A percentile compares a stretch with the other conserved stretches of the same genome.
Conservation (phyloP, 2,113 vertebrate species). For the Sander lucioperca region DNA sequence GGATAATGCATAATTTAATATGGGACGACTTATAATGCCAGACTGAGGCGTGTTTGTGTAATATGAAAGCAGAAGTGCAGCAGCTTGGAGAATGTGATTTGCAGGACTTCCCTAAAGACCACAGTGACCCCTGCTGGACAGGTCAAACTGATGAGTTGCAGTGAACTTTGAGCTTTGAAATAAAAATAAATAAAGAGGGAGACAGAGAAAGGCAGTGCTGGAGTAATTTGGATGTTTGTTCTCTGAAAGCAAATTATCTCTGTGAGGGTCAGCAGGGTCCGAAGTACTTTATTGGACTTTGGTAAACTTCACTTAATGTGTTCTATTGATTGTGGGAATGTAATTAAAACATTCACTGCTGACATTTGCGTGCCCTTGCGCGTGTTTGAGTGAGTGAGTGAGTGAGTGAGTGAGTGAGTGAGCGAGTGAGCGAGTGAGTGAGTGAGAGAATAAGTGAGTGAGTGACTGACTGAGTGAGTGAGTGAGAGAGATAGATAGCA, state of each 20-base stretch:
- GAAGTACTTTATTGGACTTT: conserved; percentile 35
- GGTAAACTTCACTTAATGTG: conserved; percentile 46
- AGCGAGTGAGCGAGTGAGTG: too few relatives aligned
- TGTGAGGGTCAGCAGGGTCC: conserved; percentile 28
- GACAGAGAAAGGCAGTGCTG: not conserved
- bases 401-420: conserved; percentile 7
- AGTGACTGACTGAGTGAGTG: conserved; percentile 14
- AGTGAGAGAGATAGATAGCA: not conserved
- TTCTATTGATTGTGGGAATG: conserved; percentile 47
- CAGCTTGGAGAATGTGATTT: conserved; percentile 29
- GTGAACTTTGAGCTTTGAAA: conserved; percentile 15
- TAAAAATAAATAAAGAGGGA: not conserved
- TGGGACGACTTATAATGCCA: conserved; percentile 36
- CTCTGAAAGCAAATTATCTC: conserved; percentile 28
- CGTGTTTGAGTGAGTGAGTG: conserved; percentile 20
- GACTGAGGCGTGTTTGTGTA: conserved; percentile 23
- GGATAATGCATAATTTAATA: conserved; percentile 42
- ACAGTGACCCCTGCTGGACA: conserved; percentile 86
- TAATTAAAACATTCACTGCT: conserved; percentile 41
- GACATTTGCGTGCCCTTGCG: conserved; percentile 39
- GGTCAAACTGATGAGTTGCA: conserved; percentile 53
- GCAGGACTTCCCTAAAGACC: conserved; percentile 68
- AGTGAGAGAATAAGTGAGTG: not conserved
- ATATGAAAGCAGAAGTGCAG: conserved; percentile 24
- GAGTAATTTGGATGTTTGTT: conserved; percentile 28